Conservation (phyloP, 2,888 invertebrate genomes). For the Stomorhina lunata region DNA sequence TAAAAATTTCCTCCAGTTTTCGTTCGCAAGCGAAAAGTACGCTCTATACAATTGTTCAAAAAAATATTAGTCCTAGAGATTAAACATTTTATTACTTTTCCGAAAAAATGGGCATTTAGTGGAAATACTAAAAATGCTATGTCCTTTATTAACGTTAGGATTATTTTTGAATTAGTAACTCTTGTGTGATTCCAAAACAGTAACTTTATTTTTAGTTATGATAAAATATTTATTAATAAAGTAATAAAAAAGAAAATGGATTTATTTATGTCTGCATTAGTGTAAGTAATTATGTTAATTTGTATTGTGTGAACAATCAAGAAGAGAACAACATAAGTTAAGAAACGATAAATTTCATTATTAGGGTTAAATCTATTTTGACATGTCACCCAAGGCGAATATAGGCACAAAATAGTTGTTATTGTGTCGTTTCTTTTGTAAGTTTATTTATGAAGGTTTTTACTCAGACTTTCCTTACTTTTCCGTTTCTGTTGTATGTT, state of each 20-base stretch:
- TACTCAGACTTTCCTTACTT: background rate
- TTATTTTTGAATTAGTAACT: background rate
- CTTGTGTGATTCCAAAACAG: background rate
- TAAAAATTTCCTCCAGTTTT: too few species aligned
- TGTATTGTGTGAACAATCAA: background rate
- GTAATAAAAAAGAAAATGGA: background rate
- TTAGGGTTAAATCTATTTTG: background rate
- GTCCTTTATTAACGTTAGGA: background rate
- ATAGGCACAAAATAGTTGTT: background rate
- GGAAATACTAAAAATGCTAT: background rate
- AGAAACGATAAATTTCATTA: slow-evolving; percentile 3
- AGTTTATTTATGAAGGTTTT: too few species aligned
- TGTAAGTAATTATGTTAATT: background rate
- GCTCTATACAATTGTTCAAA: too few species aligned
- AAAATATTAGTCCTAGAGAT: too few species aligned
- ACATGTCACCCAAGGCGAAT: background rate
- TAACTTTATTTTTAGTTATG: background rate
- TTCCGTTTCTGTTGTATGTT: background rate
- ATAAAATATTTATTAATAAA: background rate
- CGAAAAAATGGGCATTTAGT: too few species aligned
- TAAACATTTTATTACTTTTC: too few species aligned
- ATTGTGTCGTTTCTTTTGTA: background rate
- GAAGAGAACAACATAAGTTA: background rate
- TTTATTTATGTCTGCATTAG: background rate
- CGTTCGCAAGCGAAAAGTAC: too few species aligned